Conservation (phyloP, 2,113 vertebrate genomes). For the Thermophis baileyi region DNA sequence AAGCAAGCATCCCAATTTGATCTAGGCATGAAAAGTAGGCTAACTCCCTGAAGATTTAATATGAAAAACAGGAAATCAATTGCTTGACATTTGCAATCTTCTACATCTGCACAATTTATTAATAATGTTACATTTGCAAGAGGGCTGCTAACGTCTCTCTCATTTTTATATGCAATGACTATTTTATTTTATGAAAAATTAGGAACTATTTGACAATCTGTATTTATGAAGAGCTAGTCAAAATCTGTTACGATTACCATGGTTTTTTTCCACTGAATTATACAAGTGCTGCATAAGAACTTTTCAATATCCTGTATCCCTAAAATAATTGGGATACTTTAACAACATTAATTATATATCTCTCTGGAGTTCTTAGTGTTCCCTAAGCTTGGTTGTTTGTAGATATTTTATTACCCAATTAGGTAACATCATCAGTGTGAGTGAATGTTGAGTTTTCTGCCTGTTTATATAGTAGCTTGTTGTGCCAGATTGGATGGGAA, state of each 20-base stretch:
- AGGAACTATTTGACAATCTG: neutral
- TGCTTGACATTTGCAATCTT: slow-evolving; percentile 16
- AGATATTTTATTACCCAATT: neutral
- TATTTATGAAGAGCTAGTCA: neutral
- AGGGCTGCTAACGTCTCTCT: neutral
- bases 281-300: neutral
- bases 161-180: neutral
- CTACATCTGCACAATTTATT: slow-evolving; percentile 22
- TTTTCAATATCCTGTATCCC: neutral
- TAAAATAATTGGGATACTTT: neutral
- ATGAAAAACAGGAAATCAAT: slow-evolving; percentile 26
- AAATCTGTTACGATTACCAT: neutral
- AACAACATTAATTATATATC: neutral
- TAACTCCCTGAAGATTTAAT: slow-evolving; percentile 18
- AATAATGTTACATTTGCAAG: slow-evolving; percentile 33
- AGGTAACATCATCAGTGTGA: neutral
- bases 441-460: neutral
- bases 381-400: neutral
- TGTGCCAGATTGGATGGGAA: neutral
- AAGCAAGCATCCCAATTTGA: slow-evolving; percentile 24
- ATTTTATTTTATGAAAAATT: neutral
- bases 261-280: neutral
- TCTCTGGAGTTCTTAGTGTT: neutral
- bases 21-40: neutral
- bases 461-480: neutral